Conservation (phyloP, 1,140 invertebrate genomes). For the Delia radicum region DNA sequence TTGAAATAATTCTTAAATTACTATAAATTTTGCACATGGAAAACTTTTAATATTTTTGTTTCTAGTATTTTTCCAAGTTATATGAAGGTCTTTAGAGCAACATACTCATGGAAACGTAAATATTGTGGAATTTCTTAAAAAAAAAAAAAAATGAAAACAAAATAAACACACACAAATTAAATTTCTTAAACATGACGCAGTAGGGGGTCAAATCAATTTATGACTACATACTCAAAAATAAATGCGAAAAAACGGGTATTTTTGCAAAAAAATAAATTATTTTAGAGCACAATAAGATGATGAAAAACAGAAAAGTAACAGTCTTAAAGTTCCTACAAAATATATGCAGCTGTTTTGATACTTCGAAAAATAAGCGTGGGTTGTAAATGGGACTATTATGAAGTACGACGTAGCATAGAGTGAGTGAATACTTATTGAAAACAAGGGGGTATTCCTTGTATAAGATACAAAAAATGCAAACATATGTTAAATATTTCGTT, state of each 20-base stretch:
- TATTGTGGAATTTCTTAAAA: neutral
- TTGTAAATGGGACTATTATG: neutral
- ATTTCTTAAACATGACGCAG: neutral
- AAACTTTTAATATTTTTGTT: too few species aligned
- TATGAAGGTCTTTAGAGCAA: too few species aligned
- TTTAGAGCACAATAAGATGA: neutral
- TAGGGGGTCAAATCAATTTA: conserved; percentile 21
- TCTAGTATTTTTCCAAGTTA: too few species aligned
- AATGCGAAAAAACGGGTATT: neutral
- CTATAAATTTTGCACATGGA: too few species aligned
- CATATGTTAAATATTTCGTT: too few species aligned
- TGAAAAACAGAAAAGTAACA: neutral
- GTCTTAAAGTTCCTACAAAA: neutral
- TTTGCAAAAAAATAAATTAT: neutral
- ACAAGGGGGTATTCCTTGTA: neutral
- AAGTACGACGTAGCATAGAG: neutral
- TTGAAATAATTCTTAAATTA: too few species aligned
- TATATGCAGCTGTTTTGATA: neutral
- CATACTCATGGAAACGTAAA: too few species aligned
- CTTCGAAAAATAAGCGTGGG: neutral
- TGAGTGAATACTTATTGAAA: neutral
- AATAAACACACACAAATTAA: neutral
- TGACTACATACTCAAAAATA: neutral
- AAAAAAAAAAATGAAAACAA: neutral
- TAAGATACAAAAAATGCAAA: neutral